Conservation (phyloP, 2,113 vertebrate genomes). For the Thalassarche chlororhynchos region DNA sequence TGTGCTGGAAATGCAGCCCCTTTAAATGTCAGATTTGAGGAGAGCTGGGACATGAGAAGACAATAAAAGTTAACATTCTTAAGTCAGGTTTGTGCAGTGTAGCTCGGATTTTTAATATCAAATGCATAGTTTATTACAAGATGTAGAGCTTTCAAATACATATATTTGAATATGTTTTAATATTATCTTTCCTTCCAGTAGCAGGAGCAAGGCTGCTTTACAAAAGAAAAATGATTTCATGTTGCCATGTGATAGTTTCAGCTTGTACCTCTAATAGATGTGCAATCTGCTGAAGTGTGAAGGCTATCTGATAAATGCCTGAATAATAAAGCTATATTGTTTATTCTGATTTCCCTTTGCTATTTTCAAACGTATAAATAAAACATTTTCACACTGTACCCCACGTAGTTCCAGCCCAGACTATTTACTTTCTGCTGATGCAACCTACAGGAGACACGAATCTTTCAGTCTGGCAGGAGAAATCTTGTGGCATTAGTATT, state of each 20-base stretch:
- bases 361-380: slow-evolving; percentile 12
- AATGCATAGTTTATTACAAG: slow-evolving; percentile 48
- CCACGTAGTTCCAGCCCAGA: background rate
- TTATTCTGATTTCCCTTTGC: slow-evolving; percentile 26
- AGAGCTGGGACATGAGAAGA: background rate
- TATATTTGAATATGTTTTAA: slow-evolving; percentile 37
- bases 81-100: background rate
- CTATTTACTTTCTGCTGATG: background rate
- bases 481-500: background rate
- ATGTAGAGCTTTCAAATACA: background rate
- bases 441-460: background rate
- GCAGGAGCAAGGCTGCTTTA: slow-evolving; percentile 15
- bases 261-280: slow-evolving; percentile 25
- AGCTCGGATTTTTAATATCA: slow-evolving; percentile 42
- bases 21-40: slow-evolving; percentile 26
- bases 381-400: background rate
- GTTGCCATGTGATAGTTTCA: background rate
- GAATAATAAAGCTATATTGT: slow-evolving; percentile 25
- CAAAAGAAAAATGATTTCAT: slow-evolving; percentile 10
- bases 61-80: slow-evolving; percentile 28
- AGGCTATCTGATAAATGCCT: slow-evolving; percentile 34
- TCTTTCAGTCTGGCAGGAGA: background rate
- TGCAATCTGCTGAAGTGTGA: background rate
- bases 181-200: slow-evolving; percentile 24
- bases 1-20: background rate